Percentiles rank a stretch among this genome's conserved stretches.
These are phyloP conservation scores for Chlamydotis undulata DNA, from an alignment of 2,113 vertebrate genomes.

Conservation along the genomic window DNA sequence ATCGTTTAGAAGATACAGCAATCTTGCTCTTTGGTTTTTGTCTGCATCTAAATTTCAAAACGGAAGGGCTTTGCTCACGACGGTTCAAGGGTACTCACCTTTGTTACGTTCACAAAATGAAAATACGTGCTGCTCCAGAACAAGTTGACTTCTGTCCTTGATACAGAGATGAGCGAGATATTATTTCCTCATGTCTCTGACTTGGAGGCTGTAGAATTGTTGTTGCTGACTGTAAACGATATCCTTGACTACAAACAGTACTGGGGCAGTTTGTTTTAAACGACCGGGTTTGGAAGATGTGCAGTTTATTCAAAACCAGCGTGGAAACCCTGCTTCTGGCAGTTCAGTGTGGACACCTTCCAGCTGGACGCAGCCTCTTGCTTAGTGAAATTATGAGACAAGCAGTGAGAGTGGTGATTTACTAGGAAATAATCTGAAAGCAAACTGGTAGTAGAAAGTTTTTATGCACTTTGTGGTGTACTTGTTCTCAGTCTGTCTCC, in stretches of 20 bases:
- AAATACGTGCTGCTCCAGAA: not conserved
- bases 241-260: not conserved
- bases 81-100: not conserved
- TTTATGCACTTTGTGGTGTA: not conserved
- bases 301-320: not conserved
- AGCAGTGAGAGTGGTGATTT: not conserved
- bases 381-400: not conserved
- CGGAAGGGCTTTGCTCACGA: not conserved
- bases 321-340: not conserved
- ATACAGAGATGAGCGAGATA: not conserved
- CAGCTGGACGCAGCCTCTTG: not conserved
- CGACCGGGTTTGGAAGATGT: not conserved
- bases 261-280: not conserved
- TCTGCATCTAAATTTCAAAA: conserved; percentile 9
- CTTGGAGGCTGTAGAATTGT: not conserved
- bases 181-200: not conserved
- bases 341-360: not conserved
- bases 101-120: not conserved
- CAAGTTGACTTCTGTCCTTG: conserved; percentile 19
- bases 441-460: not conserved
- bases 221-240: not conserved
- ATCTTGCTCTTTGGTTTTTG: not conserved
- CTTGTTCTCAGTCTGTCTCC: not conserved
- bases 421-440: not conserved
- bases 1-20: not conserved